Base-by-base conservation (phyloP, 2,888 invertebrate species). In the Tubulanus polymorphus region DNA sequence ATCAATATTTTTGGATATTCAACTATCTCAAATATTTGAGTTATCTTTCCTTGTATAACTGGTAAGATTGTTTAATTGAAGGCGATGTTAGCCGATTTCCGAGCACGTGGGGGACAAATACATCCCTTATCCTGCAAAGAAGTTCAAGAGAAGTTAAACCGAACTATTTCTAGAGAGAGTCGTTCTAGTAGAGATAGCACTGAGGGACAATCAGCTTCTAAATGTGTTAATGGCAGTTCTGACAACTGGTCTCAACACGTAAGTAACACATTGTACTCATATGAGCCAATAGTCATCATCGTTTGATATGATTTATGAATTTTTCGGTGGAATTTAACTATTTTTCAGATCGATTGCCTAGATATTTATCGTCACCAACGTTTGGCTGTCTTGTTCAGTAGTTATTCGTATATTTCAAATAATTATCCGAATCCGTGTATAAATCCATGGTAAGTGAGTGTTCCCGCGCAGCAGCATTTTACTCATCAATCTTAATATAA, bases 381-480 rank as follows among this genome's bases (percentile, higher is more conserved):
- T 48, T 81, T 97, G 49, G 87, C 91, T 3, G 88, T 97, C 32
- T 82, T 96, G 54, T 89, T 95, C 74, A 95, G 92, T 74, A 93
- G 92, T 74, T 91, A 87, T 73, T 88, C 89, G 62, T 84, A 84
- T 58, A 84, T 84, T 69, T 88, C 88, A 0, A 83, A 85, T 29
- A 90, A 91, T 70, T 87, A 89, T 2, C 91, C 92, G 0, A 88
- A 88, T 56, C 93, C 91, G 74, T 94, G 94, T 76, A 90, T 93
- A 0, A 88, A 89, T 71, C 93, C 93, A 0, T 90, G 91, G 89
- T 88, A 72, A 81, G 83, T 73, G 5, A 41, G 1, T 8, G 3
- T 29, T 27, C 20, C 25, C 26, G 18, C 6, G 18, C 46, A n/a
- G 46, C 10, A 10, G 18, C 10, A n/a, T 23, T 18, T 46, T n/a